These are phyloP conservation scores for Ellobium chinense DNA, from an alignment of 2,888 invertebrate genomes.

Conservation along the genomic window DNA sequence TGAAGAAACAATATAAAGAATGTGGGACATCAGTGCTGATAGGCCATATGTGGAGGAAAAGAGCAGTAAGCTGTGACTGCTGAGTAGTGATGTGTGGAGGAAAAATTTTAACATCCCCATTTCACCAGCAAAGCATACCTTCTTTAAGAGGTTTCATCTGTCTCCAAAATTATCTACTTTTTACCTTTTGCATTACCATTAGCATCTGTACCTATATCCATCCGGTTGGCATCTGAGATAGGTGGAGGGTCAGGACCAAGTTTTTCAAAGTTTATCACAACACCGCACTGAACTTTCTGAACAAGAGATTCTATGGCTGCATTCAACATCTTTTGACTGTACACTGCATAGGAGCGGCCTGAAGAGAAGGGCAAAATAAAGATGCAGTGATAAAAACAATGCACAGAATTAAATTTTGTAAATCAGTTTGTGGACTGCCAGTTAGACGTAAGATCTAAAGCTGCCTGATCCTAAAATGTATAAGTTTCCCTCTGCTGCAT, in stretches of 20 bases:
- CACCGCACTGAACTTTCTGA: conserved; percentile 97
- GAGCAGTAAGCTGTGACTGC: too few species aligned
- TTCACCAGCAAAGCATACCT: too few species aligned
- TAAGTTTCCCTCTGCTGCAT: too few species aligned
- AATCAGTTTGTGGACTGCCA: too few species aligned
- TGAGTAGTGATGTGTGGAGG: neutral
- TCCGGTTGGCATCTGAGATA: conserved; percentile 45
- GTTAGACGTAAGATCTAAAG: too few species aligned
- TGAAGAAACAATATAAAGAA: too few species aligned
- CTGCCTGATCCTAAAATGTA: too few species aligned
- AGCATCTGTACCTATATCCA: conserved; percentile 48
- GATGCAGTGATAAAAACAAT: neutral
- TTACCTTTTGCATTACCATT: conserved; percentile 60
- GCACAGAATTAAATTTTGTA: neutral
- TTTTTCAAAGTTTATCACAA: conserved; percentile 98
- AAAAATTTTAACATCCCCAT: neutral
- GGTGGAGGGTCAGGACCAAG: conserved; percentile 88
- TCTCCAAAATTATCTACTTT: neutral
- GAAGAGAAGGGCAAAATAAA: conserved; percentile 23
- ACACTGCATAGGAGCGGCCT: conserved; percentile 96
- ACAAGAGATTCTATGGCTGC: conserved; percentile 98
- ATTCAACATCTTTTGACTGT: conserved; percentile 95
- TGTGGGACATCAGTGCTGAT: too few species aligned
- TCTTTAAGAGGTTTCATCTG: too few species aligned
- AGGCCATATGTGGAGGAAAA: too few species aligned